phyloP scores from a whole-genome alignment of 2,113 vertebrate genomes.

The Pitta sordida region DNA sequence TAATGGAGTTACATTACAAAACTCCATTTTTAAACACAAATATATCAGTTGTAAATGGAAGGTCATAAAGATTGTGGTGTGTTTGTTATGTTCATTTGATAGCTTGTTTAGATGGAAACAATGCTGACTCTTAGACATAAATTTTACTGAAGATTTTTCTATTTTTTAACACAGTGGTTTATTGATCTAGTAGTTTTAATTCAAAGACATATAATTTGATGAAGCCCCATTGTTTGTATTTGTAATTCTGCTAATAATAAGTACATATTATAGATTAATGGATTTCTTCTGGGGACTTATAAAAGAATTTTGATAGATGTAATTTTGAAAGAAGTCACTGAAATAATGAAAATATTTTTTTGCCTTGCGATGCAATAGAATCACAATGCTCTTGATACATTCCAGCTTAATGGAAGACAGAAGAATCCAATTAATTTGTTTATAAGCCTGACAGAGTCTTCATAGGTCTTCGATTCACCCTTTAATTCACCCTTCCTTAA shows the following conservation, averaged over 20 bases:
- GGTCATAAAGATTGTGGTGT: background rate
- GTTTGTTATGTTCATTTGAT: background rate
- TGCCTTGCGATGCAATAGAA: background rate
- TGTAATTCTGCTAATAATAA: background rate
- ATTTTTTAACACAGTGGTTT: constrained; percentile 8
- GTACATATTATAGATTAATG: background rate
- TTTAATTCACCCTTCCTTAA: background rate
- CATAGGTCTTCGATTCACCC: background rate
- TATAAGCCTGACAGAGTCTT: background rate
- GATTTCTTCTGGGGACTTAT: background rate
- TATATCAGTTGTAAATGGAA: constrained; percentile 37
- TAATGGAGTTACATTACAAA: background rate
- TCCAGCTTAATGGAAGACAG: background rate
- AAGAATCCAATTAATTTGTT: background rate
- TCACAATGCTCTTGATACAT: background rate
- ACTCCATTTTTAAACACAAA: constrained; percentile 3
- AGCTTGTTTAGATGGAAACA: constrained; percentile 8
- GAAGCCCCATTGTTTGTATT: background rate
- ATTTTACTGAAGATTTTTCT: constrained; percentile 1
- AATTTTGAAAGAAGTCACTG: background rate
- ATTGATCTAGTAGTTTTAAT: constrained; percentile 14
- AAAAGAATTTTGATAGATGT: background rate
- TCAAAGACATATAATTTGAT: background rate
- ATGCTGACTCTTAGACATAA: background rate
- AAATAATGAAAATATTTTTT: background rate